Conservation (phyloP, 2,113 vertebrate genomes). For the Strigops habroptila region DNA sequence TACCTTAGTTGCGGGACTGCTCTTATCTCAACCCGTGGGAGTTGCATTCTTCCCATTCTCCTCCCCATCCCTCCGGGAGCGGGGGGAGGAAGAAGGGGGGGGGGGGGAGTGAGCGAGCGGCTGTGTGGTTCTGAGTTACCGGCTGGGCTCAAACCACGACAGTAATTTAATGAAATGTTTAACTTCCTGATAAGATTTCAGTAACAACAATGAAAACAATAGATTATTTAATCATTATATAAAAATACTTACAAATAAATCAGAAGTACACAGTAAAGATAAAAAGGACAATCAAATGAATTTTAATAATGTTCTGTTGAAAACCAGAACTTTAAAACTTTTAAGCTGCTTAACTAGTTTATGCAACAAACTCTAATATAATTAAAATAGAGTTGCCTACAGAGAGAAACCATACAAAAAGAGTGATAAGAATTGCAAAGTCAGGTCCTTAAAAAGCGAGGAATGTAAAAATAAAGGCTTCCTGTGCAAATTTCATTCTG, state of each 20-base stretch:
- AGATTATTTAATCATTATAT: neutral
- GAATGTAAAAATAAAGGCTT: neutral
- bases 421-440: neutral
- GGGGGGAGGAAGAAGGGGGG: too few species aligned
- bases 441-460: neutral
- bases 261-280: neutral
- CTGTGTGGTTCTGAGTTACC: too few species aligned
- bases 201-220: neutral
- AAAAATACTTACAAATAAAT: neutral
- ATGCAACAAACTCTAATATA: neutral
- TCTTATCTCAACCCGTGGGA: too few species aligned
- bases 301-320: neutral
- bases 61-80: too few species aligned
- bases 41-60: too few species aligned
- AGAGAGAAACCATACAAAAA: neutral
- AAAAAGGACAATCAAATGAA: neutral
- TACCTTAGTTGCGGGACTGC: too few species aligned
- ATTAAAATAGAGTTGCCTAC: neutral
- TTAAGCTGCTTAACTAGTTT: neutral
- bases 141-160: too few species aligned
- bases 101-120: too few species aligned
- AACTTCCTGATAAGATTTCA: neutral
- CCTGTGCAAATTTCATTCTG: neutral
- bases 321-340: neutral
- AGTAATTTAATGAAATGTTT: neutral